Base-by-base conservation (phyloP, 1,140 invertebrate genomes). In the Nasonia longicornis region DNA sequence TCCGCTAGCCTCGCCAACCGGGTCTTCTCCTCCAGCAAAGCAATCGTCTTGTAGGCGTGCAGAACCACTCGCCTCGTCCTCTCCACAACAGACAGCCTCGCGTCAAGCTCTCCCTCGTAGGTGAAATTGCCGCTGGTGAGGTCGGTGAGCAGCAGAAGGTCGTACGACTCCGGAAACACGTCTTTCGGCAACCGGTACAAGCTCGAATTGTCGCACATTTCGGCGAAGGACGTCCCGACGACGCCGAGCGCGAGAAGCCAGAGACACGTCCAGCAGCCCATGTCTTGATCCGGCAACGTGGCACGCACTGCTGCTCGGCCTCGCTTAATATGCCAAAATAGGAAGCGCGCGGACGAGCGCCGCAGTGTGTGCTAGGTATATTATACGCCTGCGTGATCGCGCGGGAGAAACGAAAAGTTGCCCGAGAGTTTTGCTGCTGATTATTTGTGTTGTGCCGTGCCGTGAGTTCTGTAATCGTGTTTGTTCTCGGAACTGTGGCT, bases 111-210 rank as follows among this genome's bases (percentile, higher is more conserved):
- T 10, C 85, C 87, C 6, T 83, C 38, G 66, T 86, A 89, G 3
- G n/a, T 76, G 35, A 83, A 87, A 42, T 86, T 79, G 1, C 80
- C 71, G 0, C 20, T 70, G 2, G 45, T 80, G 10, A 85, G 64
- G 35, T 84, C 85, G 10, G 84, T 84, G 4, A 82, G 72, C 31
- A 86, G 67, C 26, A 64, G 69, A n/a, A 87, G 58, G 20, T 86
- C 77, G 72, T 88, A 88, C 2, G 63, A 81, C 7, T 71, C 75
- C 16, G 88, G 87, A 2, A 85, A 7, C 16, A 86, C 70, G 12
- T 79, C 73, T 38, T 81, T 80, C 0, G 87, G 85, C 7, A 89
- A 76, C 75, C 86, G 83, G 71, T 89, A 87, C 69, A 84, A 12
- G 10, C 64, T 31, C 1, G 82, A 42, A 72, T 85, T 81, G 6